Percentiles rank a stretch among this genome's conserved stretches.
These are phyloP conservation scores for Magallana gigas DNA, from an alignment of 1,140 invertebrate species.

Conservation along the genomic window DNA sequence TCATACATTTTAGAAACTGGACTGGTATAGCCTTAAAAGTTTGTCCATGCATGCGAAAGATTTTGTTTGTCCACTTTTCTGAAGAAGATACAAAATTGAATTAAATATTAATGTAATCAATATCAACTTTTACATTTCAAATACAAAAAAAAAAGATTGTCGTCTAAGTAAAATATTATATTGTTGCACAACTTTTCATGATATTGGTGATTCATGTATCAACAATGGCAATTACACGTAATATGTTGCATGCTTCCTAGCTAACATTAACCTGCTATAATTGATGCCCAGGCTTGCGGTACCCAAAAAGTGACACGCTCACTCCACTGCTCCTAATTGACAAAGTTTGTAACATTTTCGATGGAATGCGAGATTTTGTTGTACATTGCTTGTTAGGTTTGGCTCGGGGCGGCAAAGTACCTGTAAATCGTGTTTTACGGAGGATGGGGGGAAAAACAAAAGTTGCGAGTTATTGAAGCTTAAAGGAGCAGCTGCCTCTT, in stretches of 20 bases:
- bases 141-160: background rate
- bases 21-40: too few relatives aligned
- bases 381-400: conserved; percentile 2
- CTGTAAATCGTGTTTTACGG: conserved; percentile 19
- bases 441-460: background rate
- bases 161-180: background rate
- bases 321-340: background rate
- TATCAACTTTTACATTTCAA: background rate
- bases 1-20: too few relatives aligned
- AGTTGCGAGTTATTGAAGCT: background rate
- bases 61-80: too few relatives aligned
- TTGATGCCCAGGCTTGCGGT: background rate
- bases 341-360: background rate
- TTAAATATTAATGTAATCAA: background rate
- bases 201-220: conserved; percentile 19
- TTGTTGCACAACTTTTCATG: conserved; percentile 4
- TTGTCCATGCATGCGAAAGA: too few relatives aligned
- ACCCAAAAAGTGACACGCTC: background rate
- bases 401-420: background rate
- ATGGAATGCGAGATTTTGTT: background rate
- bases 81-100: too few relatives aligned
- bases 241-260: background rate
- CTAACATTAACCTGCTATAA: background rate
- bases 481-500: background rate
- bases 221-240: conserved; percentile 20